Percentiles rank a stretch among this genome's conserved stretches.
These are phyloP conservation scores for Columba livia DNA, from an alignment of 2,113 vertebrate genomes.

Conservation along the genomic window DNA sequence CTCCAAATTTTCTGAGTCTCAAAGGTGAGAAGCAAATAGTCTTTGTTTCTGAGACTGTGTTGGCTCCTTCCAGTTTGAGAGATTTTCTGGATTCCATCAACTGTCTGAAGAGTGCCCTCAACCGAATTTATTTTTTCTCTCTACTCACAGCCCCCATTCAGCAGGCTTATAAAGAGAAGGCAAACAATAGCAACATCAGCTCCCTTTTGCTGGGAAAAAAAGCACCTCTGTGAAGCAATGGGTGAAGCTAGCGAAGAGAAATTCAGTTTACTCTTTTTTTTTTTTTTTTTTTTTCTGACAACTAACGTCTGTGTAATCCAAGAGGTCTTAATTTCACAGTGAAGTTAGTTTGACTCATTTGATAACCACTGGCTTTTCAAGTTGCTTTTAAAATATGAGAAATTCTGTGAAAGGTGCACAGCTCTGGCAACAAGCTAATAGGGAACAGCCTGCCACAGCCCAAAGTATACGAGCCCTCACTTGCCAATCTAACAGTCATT, in stretches of 20 bases:
- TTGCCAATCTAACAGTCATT: background rate
- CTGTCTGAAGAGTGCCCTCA: background rate
- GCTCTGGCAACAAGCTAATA: background rate
- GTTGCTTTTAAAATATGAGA: background rate
- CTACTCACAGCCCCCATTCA: background rate
- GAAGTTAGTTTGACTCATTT: background rate
- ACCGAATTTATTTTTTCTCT: background rate
- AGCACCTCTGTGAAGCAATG: background rate
- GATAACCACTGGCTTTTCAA: background rate
- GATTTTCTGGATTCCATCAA: background rate
- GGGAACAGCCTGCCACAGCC: background rate
- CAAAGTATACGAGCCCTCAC: background rate
- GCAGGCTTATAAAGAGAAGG: background rate
- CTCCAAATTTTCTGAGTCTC: background rate
- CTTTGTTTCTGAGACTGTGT: background rate
- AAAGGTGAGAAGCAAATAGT: background rate
- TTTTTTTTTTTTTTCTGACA: background rate
- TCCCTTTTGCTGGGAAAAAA: background rate
- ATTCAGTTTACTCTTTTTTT: background rate
- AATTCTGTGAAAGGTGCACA: background rate
- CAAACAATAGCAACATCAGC: background rate
- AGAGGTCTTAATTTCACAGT: background rate
- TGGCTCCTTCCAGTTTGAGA: background rate
- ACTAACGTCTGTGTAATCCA: background rate
- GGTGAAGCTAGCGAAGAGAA: background rate